phyloP scores from a whole-genome alignment of 64 coral and sea anemone species.

The Cladopsammia gracilis region DNA sequence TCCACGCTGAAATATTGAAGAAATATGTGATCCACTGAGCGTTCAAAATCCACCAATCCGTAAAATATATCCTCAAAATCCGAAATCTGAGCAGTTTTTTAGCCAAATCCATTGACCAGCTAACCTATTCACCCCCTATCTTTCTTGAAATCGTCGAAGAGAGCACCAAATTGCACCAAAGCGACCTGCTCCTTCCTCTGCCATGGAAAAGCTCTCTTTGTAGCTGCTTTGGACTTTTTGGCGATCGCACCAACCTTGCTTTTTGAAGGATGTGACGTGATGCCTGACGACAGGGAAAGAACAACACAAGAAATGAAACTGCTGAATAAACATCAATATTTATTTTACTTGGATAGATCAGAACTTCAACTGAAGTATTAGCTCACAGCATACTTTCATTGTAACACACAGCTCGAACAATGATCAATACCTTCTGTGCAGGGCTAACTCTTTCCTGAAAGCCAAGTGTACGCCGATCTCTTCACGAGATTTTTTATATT shows the following conservation, averaged over 20 bases:
- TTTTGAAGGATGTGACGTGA: not conserved
- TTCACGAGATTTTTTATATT: not conserved
- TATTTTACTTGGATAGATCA: too few species aligned
- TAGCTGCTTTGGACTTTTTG: not conserved
- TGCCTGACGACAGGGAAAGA: not conserved
- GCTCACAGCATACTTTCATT: not conserved
- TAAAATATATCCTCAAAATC: too few species aligned
- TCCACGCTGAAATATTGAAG: too few species aligned
- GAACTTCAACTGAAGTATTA: too few species aligned
- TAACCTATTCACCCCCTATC: too few species aligned
- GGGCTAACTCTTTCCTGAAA: not conserved
- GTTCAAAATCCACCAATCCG: too few species aligned
- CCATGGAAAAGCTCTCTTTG: slow-evolving; percentile 2
- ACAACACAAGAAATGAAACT: not conserved
- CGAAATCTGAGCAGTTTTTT: too few species aligned
- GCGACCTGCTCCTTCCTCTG: not conserved
- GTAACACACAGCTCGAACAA: not conserved
- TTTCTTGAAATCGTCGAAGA: slow-evolving; percentile 13
- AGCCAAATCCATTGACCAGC: too few species aligned
- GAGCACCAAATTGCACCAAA: slow-evolving; percentile 18
- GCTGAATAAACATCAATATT: not conserved
- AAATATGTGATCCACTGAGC: too few species aligned
- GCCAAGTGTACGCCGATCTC: not conserved
- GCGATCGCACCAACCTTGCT: not conserved
- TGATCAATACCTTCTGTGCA: not conserved